Conservation (phyloP, 2,113 vertebrate genomes). For the Acanthochromis polyacanthus region DNA sequence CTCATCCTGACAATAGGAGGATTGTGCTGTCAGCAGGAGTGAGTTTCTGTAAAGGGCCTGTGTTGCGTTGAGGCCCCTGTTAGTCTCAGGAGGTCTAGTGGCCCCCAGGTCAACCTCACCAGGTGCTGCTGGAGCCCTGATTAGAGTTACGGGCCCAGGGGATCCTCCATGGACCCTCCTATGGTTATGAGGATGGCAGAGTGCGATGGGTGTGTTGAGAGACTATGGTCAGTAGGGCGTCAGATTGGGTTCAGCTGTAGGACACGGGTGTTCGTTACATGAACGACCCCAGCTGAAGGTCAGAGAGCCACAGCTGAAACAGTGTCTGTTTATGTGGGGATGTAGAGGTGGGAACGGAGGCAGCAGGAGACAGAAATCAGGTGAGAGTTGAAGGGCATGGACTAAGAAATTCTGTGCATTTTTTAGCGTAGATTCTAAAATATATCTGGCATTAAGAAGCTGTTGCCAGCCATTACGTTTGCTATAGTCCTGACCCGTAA, state of each 20-base stretch:
- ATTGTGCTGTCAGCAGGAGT: conserved; percentile 67
- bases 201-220: conserved; percentile 45
- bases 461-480: neutral
- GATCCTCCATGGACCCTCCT: conserved; percentile 54
- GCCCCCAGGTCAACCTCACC: conserved; percentile 71
- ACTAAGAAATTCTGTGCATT: conserved; percentile 22
- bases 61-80: conserved; percentile 56
- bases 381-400: conserved; percentile 25
- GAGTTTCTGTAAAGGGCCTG: conserved; percentile 59
- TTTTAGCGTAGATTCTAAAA: conserved; percentile 5
- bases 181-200: conserved; percentile 49
- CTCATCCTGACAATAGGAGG: conserved; percentile 65
- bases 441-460: neutral
- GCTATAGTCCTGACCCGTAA: neutral
- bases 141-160: conserved; percentile 76
- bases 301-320: conserved; percentile 58
- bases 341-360: conserved; percentile 30
- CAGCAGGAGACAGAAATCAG: conserved; percentile 31
- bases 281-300: conserved; percentile 55
- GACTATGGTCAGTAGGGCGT: conserved; percentile 48
- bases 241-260: conserved; percentile 75
- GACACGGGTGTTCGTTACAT: conserved; percentile 83
- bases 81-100: conserved; percentile 65
- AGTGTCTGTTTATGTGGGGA: conserved; percentile 55
- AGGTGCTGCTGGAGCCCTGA: conserved; percentile 74